Evolutionary conservation across 1,140 invertebrate species (phyloP), one percentile per base, ranked within the genome.

Genomic region (Dendrolimus punctatus): DNA sequence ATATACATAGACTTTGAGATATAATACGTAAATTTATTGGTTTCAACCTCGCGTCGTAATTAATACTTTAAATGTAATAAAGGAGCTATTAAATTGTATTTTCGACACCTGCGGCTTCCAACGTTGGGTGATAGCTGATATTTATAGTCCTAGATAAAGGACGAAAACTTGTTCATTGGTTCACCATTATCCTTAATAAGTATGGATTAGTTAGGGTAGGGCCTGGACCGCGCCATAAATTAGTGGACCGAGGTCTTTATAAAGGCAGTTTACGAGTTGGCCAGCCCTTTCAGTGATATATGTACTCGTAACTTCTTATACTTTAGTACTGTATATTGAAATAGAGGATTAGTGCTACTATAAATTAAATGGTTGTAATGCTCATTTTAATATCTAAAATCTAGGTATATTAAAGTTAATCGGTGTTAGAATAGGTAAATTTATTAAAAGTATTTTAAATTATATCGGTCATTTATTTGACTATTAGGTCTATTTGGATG

Each of bases 171-270:
- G 74, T 76, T 79, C 76, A 75, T 75, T 53, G 76, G 76, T 82
- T 81, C 68, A 62, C 78, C 78, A 83, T 85, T 83, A 81, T 82
- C 82, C 76, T 76, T 85, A 85, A 83, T 82, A 85, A 83, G 80
- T 83, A 79, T 77, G 80, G 78, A 85, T 85, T 85, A 85, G 76
- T 66, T 41, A 62, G 73, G 73, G 78, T 59, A 72, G 75, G 72
- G 76, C 67, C 55, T 66, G 71, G 70, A 71, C 64, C 66, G 57
- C 52, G 53, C 62, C 71, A 68, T 83, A 85, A 83, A 83, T 85
- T 80, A 71, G 65, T 60, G 39, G 57, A 68, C 67, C 66, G 66
- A 69, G 64, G 62, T 70, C 71, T 80, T 85, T 82, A 80, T 80
- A 76, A 77, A 80, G 66, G 67, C 51, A 61, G 64, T 80, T 80